Base-by-base conservation (phyloP, 2,113 vertebrate species). In the Elephas maximus region DNA sequence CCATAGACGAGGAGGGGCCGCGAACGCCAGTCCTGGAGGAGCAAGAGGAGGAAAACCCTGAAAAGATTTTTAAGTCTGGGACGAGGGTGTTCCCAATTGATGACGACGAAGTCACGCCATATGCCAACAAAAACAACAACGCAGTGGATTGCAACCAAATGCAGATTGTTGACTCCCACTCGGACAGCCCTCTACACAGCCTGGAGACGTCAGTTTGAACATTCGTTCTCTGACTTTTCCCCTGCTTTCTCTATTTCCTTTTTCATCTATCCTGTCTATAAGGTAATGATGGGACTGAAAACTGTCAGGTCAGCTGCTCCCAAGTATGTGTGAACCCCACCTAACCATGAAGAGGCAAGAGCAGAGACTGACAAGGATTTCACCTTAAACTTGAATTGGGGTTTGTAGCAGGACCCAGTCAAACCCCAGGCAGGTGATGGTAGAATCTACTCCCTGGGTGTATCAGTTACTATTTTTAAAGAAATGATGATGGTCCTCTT, bases 1-100 rank as follows among this genome's bases (percentile, higher is more conserved):
- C 99, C 95, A 97, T 99, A 97, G 99, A 99, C 26, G 99, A 99
- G 98, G 99, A 99, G 18, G 98, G 99, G 98, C 98, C 99, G 85
- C 98, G 92, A 97, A 98, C 98, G 97, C 98, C 98, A 97, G 99
- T 99, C 96, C 98, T 99, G 94, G 99, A 99, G 44, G 97, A 97
- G 57, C 96, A 98, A 65, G 98, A 98, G 15, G 99, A 99, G 80
- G 98, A 99, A 93, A 98, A 24, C 80, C 85, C 92, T 96, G 98
- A 90, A 20, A 44, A 62, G 3, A 12, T 1, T 76, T 17, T 85
- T n/a, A 80, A 71, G 78, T 97, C 98, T 44, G 97, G 98, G 97
- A 97, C 98, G 6, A 95, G 97, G 2, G 98, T 97, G 97, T 97
- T 98, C 85, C 89, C 93, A 20, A 93, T 94, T 96, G 97, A 85